A percentile compares a stretch with the other conserved stretches of the same genome.
These are phyloP conservation scores for Cinara cedri DNA, from an alignment of 2,888 invertebrate genomes.

Conservation along the genomic window DNA sequence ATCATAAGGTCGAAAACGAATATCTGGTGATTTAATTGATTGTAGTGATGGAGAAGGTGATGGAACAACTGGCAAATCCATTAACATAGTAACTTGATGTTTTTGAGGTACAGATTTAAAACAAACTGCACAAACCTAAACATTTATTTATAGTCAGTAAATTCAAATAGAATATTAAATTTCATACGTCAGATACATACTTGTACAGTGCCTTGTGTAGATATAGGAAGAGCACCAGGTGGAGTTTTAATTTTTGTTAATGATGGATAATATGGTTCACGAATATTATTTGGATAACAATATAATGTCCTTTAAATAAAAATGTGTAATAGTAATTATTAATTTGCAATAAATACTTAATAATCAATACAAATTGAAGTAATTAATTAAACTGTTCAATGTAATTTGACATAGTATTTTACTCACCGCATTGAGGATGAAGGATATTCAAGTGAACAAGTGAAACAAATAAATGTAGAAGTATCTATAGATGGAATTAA, in stretches of 20 bases:
- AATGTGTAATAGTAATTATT: neutral
- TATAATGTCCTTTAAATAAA: slow-evolving; percentile 52
- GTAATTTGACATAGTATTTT: slow-evolving; percentile 63
- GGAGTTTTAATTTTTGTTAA: slow-evolving; percentile 81
- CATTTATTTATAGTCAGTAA: slow-evolving; percentile 53
- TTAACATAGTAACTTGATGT: slow-evolving; percentile 68
- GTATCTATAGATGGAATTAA: slow-evolving; percentile 71
- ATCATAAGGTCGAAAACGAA: slow-evolving; percentile 70
- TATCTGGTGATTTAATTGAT: slow-evolving; percentile 68
- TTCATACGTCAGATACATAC: slow-evolving; percentile 44
- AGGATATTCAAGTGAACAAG: slow-evolving; percentile 82
- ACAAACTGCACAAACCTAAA: slow-evolving; percentile 83
- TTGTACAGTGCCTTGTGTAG: slow-evolving; percentile 74
- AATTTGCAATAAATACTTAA: neutral
- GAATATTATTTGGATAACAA: slow-evolving; percentile 60
- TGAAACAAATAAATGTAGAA: slow-evolving; percentile 85
- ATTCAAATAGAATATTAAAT: neutral
- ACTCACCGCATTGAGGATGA: slow-evolving; percentile 75
- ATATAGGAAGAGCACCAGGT: slow-evolving; percentile 85
- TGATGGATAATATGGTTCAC: slow-evolving; percentile 88
- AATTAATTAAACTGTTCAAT: neutral
- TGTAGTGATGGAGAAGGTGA: slow-evolving; percentile 59
- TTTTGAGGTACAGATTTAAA: slow-evolving; percentile 81
- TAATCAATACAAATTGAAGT: neutral
- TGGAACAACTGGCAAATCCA: slow-evolving; percentile 60